Base-by-base conservation (phyloP, 2,888 invertebrate genomes). In the Nymphalis urticae region DNA sequence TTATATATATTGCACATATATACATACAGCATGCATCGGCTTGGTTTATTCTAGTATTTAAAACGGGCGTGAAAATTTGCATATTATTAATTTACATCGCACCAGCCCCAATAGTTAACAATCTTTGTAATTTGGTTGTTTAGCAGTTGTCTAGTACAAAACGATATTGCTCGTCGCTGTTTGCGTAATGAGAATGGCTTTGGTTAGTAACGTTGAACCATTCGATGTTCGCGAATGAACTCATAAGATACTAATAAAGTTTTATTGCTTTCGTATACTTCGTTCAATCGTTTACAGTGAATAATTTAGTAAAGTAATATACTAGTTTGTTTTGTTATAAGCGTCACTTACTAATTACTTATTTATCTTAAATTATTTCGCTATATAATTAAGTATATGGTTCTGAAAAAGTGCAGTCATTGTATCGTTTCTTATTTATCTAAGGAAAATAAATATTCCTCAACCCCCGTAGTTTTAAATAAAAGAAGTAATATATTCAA, bases 401-500 rank as follows among this genome's bases (percentile, higher is more conserved):
- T 48, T 19, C 10, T 10, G 54, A 36, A 42, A 59, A 85, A 82
- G 83, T 79, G 82, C 80, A 81, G 85, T 81, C 21, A 59, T 58
- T 80, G 73, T 76, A 42, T 13, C 21, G 19, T 48, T 16, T 16
- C 13, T 10, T 42, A 13, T 42, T 42, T 10, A 42, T 42, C 42
- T 13, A 42, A 13, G 13, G 13, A 42, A 42, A 42, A 58, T 50
- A 69, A 64, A 67, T 19, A 80, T 79, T 53, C 54, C 59, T 60
- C 48, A 21, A 32, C 60, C 42, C 83, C 81, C 85, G 89, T 88
- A 85, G 85, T 82, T 76, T 76, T 76, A 85, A 88, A 89, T 88
- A 88, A 90, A 91, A 90, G 88, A 90, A 89, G 89, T 90, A 85
- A 87, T 88, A 86, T 91, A 90, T 88, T 88, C 84, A 81, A 92